Percentiles rank a stretch among this genome's conserved stretches.
phyloP scores from a whole-genome alignment of 2,797 vertebrate species.

The Pterois miles region DNA sequence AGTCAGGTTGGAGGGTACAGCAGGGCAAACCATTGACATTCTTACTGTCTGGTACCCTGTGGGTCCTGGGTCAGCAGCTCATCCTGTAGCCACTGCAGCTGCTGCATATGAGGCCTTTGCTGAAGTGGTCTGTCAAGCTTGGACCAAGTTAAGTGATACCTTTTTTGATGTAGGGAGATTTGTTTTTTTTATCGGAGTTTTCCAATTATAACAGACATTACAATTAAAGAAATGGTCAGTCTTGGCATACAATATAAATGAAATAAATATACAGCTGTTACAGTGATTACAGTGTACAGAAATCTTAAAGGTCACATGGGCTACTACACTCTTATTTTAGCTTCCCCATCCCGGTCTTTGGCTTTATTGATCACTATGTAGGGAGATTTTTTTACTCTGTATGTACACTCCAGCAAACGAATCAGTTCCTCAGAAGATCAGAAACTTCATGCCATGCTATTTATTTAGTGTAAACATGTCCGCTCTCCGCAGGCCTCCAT shows the following conservation, averaged over 20 bases:
- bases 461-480: constrained; percentile 15
- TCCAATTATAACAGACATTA: too few species aligned
- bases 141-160: constrained; percentile 33
- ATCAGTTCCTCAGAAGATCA: constrained; percentile 20
- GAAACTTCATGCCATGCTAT: constrained; percentile 1
- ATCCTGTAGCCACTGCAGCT: constrained; percentile 3
- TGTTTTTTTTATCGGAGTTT: too few species aligned
- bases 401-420: constrained; percentile 18
- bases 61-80: constrained; percentile 36
- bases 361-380: not conserved
- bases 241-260: too few species aligned
- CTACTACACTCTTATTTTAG: too few species aligned
- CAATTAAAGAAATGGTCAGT: too few species aligned
- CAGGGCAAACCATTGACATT: constrained; percentile 42
- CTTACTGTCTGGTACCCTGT: constrained; percentile 18
- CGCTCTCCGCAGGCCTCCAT: not conserved
- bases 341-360: too few species aligned
- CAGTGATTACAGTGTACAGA: too few species aligned
- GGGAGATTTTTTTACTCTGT: not conserved
- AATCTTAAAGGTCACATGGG: too few species aligned
- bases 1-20: constrained; percentile 33
- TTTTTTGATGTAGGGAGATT: constrained; percentile 34
- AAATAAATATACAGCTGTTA: too few species aligned
- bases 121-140: constrained; percentile 41
- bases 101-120: constrained; percentile 28